Conservation (phyloP, 2,888 invertebrate genomes). For the Rotaria sp. region DNA sequence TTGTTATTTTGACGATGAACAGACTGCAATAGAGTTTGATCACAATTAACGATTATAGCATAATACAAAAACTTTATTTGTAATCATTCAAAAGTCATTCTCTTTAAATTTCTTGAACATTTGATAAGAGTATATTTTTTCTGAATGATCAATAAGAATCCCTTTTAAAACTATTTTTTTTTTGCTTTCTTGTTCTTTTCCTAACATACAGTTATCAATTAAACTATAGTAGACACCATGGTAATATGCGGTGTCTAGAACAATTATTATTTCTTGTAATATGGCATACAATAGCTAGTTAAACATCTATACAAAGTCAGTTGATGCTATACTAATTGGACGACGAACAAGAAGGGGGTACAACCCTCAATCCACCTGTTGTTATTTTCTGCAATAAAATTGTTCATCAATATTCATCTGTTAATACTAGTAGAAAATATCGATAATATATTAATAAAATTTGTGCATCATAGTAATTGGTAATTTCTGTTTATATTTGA, state of each 20-base stretch:
- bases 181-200: not conserved
- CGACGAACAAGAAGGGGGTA: not conserved
- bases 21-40: not conserved
- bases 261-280: not conserved
- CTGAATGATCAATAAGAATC: too few relatives aligned
- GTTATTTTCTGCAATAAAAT: not conserved
- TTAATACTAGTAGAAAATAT: not conserved
- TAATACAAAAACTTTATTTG: not conserved
- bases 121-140: too few relatives aligned
- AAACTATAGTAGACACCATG: not conserved
- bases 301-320: not conserved
- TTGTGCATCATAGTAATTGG: not conserved
- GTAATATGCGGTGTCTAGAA: not conserved
- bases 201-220: not conserved
- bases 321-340: slow-evolving; percentile 1
- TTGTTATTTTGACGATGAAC: not conserved
- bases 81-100: not conserved
- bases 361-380: not conserved
- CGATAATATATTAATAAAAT: not conserved
- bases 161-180: not conserved
- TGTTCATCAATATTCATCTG: not conserved
- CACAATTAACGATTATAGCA: not conserved
- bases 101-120: too few relatives aligned
- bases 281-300: not conserved
- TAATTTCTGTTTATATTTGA: not conserved